A percentile compares a stretch with the other conserved stretches of the same genome.
These are phyloP conservation scores for Erebia ligea DNA, from an alignment of 2,888 invertebrate species.

Conservation along the genomic window DNA sequence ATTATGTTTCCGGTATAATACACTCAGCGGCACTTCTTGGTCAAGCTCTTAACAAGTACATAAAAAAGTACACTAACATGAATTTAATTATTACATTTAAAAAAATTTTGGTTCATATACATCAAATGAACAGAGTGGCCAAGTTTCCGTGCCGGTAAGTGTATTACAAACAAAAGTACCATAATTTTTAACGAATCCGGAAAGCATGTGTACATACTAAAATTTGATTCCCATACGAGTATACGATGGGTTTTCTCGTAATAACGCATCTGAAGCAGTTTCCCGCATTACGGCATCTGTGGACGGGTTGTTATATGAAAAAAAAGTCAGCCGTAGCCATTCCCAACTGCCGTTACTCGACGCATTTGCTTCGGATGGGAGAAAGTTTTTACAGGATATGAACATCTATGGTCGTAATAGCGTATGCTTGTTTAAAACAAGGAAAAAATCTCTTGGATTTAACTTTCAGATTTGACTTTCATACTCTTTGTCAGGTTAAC, in stretches of 20 bases:
- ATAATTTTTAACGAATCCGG: not conserved
- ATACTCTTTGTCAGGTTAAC: not conserved
- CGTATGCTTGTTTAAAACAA: not conserved
- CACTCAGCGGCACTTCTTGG: too few species aligned
- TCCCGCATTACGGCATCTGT: constrained; percentile 52
- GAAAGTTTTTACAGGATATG: constrained; percentile 46
- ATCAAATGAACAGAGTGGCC: too few species aligned
- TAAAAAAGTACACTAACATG: too few species aligned
- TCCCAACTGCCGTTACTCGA: constrained; percentile 55
- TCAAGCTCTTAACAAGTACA: too few species aligned
- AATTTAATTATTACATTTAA: too few species aligned
- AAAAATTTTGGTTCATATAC: too few species aligned
- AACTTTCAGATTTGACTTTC: not conserved
- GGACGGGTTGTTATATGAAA: constrained; percentile 58
- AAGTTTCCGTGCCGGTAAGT: too few species aligned
- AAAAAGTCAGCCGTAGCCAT: constrained; percentile 58
- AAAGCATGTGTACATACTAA: not conserved
- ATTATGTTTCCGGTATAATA: too few species aligned
- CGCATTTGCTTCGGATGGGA: constrained; percentile 44
- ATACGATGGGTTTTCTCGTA: constrained; percentile 48
- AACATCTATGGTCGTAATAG: not conserved
- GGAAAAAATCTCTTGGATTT: not conserved
- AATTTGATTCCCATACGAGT: constrained; percentile 18
- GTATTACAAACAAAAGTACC: not conserved
- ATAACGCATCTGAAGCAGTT: constrained; percentile 55